These are phyloP conservation scores for Zalophus californianus DNA, from an alignment of 2,797 vertebrate genomes.

Conservation along the genomic window DNA sequence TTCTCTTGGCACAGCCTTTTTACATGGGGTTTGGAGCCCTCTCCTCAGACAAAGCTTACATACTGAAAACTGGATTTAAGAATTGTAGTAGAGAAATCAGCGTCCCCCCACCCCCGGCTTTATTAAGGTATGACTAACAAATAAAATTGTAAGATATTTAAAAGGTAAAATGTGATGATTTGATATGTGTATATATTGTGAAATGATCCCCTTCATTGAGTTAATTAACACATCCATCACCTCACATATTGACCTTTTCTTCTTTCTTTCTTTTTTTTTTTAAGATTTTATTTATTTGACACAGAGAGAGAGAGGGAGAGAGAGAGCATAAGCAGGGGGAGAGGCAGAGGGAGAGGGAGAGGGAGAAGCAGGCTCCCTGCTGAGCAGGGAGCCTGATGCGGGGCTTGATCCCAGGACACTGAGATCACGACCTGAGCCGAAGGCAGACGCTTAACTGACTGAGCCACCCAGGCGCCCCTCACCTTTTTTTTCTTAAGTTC, in stretches of 20 bases:
- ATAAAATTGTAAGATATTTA: background rate
- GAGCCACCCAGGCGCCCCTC: no score
- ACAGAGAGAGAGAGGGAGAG: no score
- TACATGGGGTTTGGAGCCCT: background rate
- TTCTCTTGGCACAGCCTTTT: background rate
- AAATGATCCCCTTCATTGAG: background rate
- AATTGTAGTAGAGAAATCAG: background rate
- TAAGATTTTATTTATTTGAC: no score
- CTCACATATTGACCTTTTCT: background rate
- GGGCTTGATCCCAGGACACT: no score
- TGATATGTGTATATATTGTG: background rate
- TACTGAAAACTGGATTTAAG: background rate
- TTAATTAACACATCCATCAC: background rate
- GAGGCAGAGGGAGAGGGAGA: no score
- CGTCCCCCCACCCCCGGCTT: background rate
- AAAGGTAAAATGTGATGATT: background rate
- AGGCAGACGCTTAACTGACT: no score
- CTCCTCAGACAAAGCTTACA: background rate
- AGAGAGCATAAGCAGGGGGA: no score
- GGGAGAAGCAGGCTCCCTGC: no score
- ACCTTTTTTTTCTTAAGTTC: background rate
- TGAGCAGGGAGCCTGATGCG: no score
- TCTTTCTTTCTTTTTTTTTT: background rate
- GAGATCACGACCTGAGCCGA: no score
- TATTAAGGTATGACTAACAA: background rate